Evolutionary conservation across 2,113 vertebrate genomes (phyloP).

Genomic region (Lycocorax pyrrhopterus): DNA sequence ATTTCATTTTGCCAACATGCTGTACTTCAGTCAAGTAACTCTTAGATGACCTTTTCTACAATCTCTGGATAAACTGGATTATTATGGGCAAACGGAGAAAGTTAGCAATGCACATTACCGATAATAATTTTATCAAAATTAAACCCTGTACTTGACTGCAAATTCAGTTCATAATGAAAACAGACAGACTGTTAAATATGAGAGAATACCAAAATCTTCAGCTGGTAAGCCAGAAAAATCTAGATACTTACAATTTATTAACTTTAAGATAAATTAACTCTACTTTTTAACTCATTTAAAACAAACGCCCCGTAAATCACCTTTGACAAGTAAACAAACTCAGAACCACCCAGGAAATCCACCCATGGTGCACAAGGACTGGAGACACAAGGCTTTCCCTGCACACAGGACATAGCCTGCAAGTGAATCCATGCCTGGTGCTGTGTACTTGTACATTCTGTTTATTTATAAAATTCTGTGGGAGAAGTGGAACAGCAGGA

Average conservation of each 20-base stretch:
- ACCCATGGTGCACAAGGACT: accelerated
- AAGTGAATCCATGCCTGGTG: neutral
- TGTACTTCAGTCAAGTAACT: neutral
- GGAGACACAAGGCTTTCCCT: neutral
- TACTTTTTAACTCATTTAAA: neutral
- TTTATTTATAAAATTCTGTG: neutral
- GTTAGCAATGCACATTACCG: neutral
- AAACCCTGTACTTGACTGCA: neutral
- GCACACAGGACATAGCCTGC: neutral
- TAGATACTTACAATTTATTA: neutral
- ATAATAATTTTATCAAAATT: neutral
- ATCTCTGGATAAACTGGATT: neutral
- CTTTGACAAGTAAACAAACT: accelerated
- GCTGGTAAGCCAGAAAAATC: neutral
- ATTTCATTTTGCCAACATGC: neutral
- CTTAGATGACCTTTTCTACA: neutral
- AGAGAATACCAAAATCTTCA: neutral
- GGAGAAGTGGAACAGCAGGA: neutral
- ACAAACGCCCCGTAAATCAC: neutral
- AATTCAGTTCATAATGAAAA: neutral
- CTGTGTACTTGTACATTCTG: neutral
- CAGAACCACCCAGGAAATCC: neutral
- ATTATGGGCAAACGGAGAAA: neutral
- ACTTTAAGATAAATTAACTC: neutral
- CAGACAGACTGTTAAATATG: neutral